These are phyloP conservation scores for Heliothis virescens DNA, from an alignment of 1,140 invertebrate genomes.

Conservation along the genomic window DNA sequence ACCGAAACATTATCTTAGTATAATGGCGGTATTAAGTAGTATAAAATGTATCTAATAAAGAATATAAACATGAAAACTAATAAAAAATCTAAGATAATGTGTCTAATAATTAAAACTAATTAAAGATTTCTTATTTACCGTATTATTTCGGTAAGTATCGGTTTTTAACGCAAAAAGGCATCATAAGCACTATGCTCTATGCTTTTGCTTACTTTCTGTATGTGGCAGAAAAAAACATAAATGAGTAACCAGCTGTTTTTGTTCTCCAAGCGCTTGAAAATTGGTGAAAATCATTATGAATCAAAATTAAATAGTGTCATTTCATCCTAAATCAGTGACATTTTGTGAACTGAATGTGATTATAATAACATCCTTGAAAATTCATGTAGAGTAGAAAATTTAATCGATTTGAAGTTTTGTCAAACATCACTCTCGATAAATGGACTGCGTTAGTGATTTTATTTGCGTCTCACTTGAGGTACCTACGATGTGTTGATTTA, in stretches of 20 bases:
- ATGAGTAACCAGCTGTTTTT: constrained; percentile 82
- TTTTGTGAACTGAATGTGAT: constrained; percentile 71
- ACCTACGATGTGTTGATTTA: constrained; percentile 66
- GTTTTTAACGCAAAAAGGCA: constrained; percentile 12
- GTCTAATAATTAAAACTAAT: neutral
- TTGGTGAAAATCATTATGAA: constrained; percentile 78
- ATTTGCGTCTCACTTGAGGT: constrained; percentile 74
- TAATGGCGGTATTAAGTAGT: too few species aligned
- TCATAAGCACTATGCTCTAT: constrained; percentile 15
- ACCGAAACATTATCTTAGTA: too few species aligned
- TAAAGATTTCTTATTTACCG: constrained; percentile 14
- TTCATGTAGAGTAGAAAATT: constrained; percentile 68
- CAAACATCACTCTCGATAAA: constrained; percentile 68
- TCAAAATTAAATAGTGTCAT: constrained; percentile 83
- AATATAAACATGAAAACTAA: neutral
- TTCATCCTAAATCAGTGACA: constrained; percentile 69
- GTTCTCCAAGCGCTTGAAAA: constrained; percentile 77
- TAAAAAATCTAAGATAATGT: neutral
- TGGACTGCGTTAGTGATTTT: constrained; percentile 72
- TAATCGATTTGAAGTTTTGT: constrained; percentile 78
- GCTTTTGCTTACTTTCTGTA: constrained; percentile 50
- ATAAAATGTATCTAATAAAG: neutral
- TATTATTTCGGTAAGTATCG: constrained; percentile 21
- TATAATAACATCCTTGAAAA: constrained; percentile 66
- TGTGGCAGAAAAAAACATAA: constrained; percentile 67